phyloP scores from a whole-genome alignment of 2,888 invertebrate species.

The Eupithecia subumbrata region DNA sequence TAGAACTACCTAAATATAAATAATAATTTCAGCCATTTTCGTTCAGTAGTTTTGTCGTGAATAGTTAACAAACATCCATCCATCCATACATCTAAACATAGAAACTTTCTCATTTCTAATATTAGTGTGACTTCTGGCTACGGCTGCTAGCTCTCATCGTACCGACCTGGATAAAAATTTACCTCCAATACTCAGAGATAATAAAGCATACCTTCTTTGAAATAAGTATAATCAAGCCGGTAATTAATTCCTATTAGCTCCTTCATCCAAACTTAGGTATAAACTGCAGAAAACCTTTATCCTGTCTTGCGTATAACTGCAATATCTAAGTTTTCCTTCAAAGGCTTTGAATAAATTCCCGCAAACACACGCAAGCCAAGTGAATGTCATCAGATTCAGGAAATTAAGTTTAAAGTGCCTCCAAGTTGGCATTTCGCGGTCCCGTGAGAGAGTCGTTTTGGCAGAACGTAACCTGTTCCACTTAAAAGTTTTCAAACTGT shows the following conservation, averaged over 20 bases:
- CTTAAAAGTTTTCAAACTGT: constrained; percentile 6
- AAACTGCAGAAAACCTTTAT: not conserved
- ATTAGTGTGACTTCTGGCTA: not conserved
- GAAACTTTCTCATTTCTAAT: no score
- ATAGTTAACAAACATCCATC: no score
- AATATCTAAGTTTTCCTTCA: constrained; percentile 15
- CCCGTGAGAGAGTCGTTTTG: constrained; percentile 57
- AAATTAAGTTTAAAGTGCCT: constrained; percentile 68
- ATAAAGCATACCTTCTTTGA: not conserved
- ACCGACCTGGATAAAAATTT: not conserved
- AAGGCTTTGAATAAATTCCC: constrained; percentile 28
- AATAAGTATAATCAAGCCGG: not conserved
- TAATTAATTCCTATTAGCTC: not conserved
- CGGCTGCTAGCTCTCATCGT: not conserved
- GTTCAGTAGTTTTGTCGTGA: no score
- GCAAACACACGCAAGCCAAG: constrained; percentile 44
- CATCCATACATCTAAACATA: no score
- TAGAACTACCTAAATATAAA: no score
- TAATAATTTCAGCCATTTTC: no score
- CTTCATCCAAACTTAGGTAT: not conserved
- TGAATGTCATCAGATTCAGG: constrained; percentile 53
- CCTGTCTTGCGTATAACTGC: constrained; percentile 13
- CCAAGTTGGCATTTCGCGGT: constrained; percentile 47
- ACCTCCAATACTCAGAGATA: not conserved
- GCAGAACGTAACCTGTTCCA: constrained; percentile 25